Conservation (phyloP, 1,140 invertebrate genomes). For the Meloidogyne hapla region DNA sequence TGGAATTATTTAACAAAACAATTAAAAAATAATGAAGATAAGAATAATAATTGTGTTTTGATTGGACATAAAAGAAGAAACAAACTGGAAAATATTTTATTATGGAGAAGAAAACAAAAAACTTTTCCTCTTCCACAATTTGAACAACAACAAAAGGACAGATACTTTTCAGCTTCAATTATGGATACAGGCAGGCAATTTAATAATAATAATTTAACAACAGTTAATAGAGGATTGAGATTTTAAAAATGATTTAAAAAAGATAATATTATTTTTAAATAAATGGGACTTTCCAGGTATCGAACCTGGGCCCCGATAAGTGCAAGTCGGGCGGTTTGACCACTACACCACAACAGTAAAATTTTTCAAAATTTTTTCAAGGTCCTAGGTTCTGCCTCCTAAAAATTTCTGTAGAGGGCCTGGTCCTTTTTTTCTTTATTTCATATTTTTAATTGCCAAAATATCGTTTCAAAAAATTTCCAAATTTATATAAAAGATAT, state of each 20-base stretch:
- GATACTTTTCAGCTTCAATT: neutral
- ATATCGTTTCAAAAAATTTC: neutral
- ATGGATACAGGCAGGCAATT: neutral
- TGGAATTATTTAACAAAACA: neutral
- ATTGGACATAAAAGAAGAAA: neutral
- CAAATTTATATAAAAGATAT: neutral
- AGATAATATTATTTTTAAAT: too few relatives aligned
- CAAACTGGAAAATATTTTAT: neutral
- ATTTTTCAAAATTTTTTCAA: neutral
- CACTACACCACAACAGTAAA: too few relatives aligned
- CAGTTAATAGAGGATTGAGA: neutral
- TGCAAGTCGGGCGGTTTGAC: too few relatives aligned
- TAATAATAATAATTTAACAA: neutral
- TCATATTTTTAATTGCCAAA: too few relatives aligned
- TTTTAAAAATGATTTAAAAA: neutral
- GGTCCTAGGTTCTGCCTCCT: too few relatives aligned
- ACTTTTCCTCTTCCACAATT: neutral
- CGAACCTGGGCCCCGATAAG: too few relatives aligned
- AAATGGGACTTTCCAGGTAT: too few relatives aligned
- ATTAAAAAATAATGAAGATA: neutral
- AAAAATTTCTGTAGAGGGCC: too few relatives aligned
- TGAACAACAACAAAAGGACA: neutral
- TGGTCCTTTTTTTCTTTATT: too few relatives aligned
- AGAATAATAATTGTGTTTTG: neutral
- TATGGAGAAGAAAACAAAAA: neutral